phyloP scores from a whole-genome alignment of 1,140 invertebrate species.

The Lucilia sericata region DNA sequence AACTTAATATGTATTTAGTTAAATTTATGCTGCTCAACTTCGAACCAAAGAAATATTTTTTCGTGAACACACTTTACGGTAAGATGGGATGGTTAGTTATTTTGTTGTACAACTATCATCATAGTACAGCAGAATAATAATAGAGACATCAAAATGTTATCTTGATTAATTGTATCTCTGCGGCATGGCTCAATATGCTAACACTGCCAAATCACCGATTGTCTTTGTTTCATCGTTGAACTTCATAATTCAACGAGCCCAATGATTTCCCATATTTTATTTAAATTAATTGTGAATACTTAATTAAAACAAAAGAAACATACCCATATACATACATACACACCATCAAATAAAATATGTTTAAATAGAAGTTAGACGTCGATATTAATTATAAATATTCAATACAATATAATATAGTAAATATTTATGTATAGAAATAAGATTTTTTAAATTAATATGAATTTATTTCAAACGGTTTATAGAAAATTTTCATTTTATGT shows the following conservation, averaged over 20 bases:
- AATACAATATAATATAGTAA: too few species aligned
- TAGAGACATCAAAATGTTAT: conserved; percentile 39
- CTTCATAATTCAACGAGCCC: neutral
- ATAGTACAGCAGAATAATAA: neutral
- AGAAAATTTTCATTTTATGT: too few species aligned
- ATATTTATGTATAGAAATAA: too few species aligned
- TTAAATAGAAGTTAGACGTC: too few species aligned
- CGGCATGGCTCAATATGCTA: neutral
- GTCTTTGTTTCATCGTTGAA: neutral
- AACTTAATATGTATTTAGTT: too few species aligned
- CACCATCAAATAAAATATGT: too few species aligned
- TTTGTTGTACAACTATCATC: neutral
- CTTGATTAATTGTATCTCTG: conserved; percentile 37
- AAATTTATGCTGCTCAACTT: too few species aligned
- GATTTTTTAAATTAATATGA: too few species aligned
- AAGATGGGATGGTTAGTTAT: neutral
- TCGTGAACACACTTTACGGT: neutral
- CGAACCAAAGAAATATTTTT: neutral
- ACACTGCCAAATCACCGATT: conserved; percentile 20
- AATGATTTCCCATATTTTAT: conserved; percentile 2
- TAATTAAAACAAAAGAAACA: neutral
- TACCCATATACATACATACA: too few species aligned
- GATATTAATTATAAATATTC: too few species aligned
- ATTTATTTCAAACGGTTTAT: too few species aligned
- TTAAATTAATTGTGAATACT: conserved; percentile 14